Percentiles rank a stretch among this genome's conserved stretches.
Evolutionary conservation across 1,140 invertebrate genomes (phyloP).

Genomic region (Polypedilum vanderplanki): DNA sequence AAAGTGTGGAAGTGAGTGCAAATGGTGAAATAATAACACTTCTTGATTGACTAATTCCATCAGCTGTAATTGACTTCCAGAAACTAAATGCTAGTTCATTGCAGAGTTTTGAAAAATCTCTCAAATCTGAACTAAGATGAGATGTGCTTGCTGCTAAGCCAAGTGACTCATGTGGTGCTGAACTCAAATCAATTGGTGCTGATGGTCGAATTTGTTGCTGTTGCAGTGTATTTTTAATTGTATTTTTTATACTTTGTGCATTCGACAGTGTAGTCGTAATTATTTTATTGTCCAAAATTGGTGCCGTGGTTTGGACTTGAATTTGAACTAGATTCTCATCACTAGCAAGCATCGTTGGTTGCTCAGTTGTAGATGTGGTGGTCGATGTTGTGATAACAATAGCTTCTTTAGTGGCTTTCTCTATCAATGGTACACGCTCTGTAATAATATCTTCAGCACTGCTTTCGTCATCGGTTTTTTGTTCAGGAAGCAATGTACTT

Average conservation of each 20-base stretch:
- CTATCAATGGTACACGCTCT: slow-evolving; percentile 10
- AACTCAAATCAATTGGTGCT: slow-evolving; percentile 46
- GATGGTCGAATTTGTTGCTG: slow-evolving; percentile 33
- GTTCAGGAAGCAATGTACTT: background rate
- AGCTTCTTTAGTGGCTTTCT: background rate
- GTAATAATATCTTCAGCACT: background rate
- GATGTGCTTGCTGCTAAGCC: slow-evolving; percentile 67
- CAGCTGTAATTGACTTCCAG: slow-evolving; percentile 61
- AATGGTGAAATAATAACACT: slow-evolving; percentile 80
- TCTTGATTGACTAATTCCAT: slow-evolving; percentile 61
- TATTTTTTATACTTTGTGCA: slow-evolving; percentile 23
- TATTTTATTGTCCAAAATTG: background rate
- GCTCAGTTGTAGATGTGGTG: background rate
- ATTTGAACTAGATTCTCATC: slow-evolving; percentile 19
- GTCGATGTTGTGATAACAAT: background rate
- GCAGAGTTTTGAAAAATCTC: slow-evolving; percentile 64
- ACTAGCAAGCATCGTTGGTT: background rate
- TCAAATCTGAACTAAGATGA: slow-evolving; percentile 59
- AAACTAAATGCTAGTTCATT: slow-evolving; percentile 77
- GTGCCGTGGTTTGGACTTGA: background rate
- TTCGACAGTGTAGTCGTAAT: background rate
- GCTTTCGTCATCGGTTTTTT: background rate
- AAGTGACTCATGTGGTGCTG: slow-evolving; percentile 55
- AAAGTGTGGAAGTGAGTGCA: slow-evolving; percentile 71
- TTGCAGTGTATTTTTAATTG: slow-evolving; percentile 24